Percentiles rank a stretch among this genome's conserved stretches.
phyloP scores from a whole-genome alignment of 2,888 invertebrate genomes.

The Megaustenia siamemsis region DNA sequence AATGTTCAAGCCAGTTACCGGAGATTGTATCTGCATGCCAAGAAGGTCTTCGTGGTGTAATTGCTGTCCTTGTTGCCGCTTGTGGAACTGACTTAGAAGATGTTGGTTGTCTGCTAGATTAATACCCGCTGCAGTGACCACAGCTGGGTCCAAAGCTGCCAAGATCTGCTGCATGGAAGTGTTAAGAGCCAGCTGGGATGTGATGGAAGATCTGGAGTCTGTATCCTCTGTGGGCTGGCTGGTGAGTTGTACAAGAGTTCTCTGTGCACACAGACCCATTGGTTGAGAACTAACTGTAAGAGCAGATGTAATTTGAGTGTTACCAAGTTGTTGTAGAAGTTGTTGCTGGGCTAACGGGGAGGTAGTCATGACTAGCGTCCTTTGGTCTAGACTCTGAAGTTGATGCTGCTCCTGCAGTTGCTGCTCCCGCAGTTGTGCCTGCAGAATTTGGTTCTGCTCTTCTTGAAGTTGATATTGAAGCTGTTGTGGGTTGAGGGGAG shows the following conservation, averaged over 20 bases:
- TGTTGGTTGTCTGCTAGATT: constrained; percentile 46
- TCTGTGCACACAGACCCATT: constrained; percentile 18
- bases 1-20: neutral
- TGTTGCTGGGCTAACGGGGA: constrained; percentile 30
- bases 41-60: constrained; percentile 38
- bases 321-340: constrained; percentile 50
- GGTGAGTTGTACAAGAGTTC: constrained; percentile 37
- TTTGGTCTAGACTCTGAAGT: constrained; percentile 58
- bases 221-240: neutral
- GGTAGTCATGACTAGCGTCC: constrained; percentile 46
- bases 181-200: constrained; percentile 42
- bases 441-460: constrained; percentile 59
- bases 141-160: constrained; percentile 41
- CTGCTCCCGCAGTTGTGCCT: constrained; percentile 63
- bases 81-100: constrained; percentile 57
- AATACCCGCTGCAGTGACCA: constrained; percentile 49
- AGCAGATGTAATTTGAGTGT: constrained; percentile 44
- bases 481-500: constrained; percentile 64
- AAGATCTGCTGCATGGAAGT: constrained; percentile 50
- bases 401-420: constrained; percentile 55
- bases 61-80: constrained; percentile 63
- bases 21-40: constrained; percentile 33
- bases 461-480: constrained; percentile 64
- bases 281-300: constrained; percentile 31
- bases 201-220: constrained; percentile 22